Evolutionary conservation across 1,140 invertebrate species (phyloP), one percentile per base, ranked within the genome.

Genomic region (Leptopilina boulardi): DNA sequence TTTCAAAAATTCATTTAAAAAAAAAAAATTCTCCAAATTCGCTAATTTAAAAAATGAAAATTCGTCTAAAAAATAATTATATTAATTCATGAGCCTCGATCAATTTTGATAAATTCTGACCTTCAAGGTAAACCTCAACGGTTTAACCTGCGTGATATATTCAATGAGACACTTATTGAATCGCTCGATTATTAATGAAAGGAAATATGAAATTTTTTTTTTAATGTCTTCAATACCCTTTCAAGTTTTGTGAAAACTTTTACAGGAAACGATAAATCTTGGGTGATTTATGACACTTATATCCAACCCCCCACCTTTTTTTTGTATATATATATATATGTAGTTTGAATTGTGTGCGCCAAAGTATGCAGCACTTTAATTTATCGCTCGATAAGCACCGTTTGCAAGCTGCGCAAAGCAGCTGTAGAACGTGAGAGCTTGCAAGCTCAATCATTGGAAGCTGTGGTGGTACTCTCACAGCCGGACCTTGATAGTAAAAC

Each of bases 361-460:
- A 18, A 51, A 51, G 47, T 51, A 51, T 51, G 47, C 47, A 51
- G 47, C n/a, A 51, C 47, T 51, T 51, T 51, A 51, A 51, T 51
- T 51, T 51, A 51, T 51, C 47, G 47, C 47, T 51, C 47, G n/a
- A 51, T 51, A 51, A 51, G 47, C 47, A 51, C 47, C 47, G 47
- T 51, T 51, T 51, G 47, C 47, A 18, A 51, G 47, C 47, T 51
- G 47, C 47, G 47, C 47, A 51, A 51, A 51, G 47, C 47, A 51
- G 47, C 47, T 51, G n/a, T 51, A 51, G 47, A 51, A 18, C 47
- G 47, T 18, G 47, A 51, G 47, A 51, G 47, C 13, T 51, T 51
- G 47, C 47, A 51, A 51, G 47, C 47, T 51, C 47, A 51, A 51
- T 51, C 47, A 51, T 51, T 18, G 47, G 47, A 51, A 51, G 47